Percentiles rank a stretch among this genome's conserved stretches.
phyloP scores from a whole-genome alignment of 2,888 invertebrate genomes.

The Empis stercorea region DNA sequence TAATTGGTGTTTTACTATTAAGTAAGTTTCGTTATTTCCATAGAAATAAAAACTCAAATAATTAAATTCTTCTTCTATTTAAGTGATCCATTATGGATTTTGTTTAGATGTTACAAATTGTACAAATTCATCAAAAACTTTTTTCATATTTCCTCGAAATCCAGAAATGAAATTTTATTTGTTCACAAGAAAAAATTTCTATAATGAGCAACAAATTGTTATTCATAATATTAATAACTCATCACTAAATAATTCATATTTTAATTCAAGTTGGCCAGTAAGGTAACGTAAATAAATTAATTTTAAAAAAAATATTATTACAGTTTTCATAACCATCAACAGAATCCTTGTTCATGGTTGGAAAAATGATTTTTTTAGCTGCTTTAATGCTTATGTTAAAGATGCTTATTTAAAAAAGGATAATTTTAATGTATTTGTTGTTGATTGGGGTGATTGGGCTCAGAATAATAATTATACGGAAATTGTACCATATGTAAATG shows the following conservation, averaged over 20 bases:
- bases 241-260: not conserved
- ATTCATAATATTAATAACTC: not conserved
- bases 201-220: not conserved
- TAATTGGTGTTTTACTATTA: too few species aligned
- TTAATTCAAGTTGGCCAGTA: not conserved
- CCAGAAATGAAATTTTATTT: not conserved
- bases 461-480: slow-evolving; percentile 23
- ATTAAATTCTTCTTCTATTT: too few species aligned
- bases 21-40: too few species aligned
- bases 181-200: not conserved
- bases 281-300: not conserved
- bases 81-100: not conserved
- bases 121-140: not conserved
- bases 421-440: slow-evolving; percentile 25
- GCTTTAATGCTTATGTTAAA: slow-evolving; percentile 26
- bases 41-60: too few species aligned
- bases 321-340: not conserved
- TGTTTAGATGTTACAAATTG: not conserved
- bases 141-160: not conserved
- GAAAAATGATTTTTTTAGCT: slow-evolving; percentile 26
- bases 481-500: slow-evolving; percentile 22
- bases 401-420: slow-evolving; percentile 22
- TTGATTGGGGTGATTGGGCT: slow-evolving; percentile 25
- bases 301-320: not conserved
- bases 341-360: slow-evolving; percentile 30